phyloP scores from a whole-genome alignment of 35 echinoderm and acorn worm genomes.

The Apostichopus parvimensis region DNA sequence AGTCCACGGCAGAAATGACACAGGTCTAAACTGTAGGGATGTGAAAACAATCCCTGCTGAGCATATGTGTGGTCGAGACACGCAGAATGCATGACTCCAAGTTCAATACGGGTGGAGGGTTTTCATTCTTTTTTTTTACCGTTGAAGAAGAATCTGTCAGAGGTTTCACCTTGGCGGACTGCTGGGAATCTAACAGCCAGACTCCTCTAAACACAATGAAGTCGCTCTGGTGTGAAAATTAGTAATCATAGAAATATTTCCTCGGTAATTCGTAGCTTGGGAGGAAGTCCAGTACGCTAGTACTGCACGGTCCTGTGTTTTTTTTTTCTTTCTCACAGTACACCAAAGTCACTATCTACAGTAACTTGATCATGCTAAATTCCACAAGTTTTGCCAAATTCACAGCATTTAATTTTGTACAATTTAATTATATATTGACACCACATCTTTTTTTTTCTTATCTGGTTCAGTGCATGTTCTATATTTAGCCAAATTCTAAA shows the following conservation, averaged over 20 bases:
- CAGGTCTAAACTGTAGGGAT: background rate
- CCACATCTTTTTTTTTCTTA: too few relatives aligned
- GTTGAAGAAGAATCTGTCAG: background rate
- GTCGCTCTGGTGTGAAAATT: constrained; percentile 58
- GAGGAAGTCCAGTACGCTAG: background rate
- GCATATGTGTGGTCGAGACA: constrained; percentile 39
- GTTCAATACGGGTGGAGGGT: background rate
- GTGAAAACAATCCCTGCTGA: constrained; percentile 45
- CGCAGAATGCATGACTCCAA: background rate
- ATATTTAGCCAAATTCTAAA: too few relatives aligned
- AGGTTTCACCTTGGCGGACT: background rate
- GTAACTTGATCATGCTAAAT: too few relatives aligned
- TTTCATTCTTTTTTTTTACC: too few relatives aligned
- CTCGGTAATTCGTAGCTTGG: background rate
- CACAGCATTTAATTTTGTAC: too few relatives aligned
- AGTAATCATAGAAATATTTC: constrained; percentile 47
- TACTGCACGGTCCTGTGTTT: background rate
- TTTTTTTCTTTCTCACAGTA: background rate
- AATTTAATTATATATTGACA: too few relatives aligned
- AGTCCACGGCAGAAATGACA: background rate
- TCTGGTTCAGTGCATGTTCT: too few relatives aligned
- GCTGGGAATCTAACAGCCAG: constrained; percentile 35
- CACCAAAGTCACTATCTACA: background rate
- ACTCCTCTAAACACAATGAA: constrained; percentile 38
- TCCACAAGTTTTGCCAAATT: too few relatives aligned